Conservation (phyloP, 2,888 invertebrate genomes). For the Pristionchus japonicus region DNA sequence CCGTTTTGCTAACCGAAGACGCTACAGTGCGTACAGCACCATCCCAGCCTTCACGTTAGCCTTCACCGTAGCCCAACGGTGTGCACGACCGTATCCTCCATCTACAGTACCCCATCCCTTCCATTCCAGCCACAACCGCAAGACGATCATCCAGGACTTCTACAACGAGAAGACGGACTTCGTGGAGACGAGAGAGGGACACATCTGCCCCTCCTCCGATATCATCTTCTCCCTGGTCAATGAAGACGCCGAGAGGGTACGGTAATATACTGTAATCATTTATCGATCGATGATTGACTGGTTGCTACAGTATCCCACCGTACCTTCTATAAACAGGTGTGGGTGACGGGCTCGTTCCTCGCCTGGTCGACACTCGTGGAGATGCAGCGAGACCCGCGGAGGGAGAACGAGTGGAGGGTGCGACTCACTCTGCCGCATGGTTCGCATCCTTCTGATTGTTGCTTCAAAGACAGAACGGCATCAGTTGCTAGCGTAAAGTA, state of each 20-base stretch:
- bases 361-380: neutral
- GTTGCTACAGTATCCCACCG: neutral
- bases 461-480: neutral
- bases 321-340: neutral
- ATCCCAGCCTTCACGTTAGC: no score
- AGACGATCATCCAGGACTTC: constrained; percentile 40
- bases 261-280: neutral
- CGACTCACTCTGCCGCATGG: constrained; percentile 18
- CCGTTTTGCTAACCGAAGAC: no score
- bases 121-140: constrained; percentile 7
- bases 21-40: no score
- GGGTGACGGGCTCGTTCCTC: constrained; percentile 32
- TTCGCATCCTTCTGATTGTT: neutral
- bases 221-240: constrained; percentile 14
- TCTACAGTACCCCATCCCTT: no score
- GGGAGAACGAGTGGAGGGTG: constrained; percentile 19
- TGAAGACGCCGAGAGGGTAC: constrained; percentile 15
- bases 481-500: no score
- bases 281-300: no score
- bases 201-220: constrained; percentile 42
- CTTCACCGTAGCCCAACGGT: no score
- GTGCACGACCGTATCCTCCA: neutral
- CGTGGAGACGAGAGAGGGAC: neutral
- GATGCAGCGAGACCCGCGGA: neutral
- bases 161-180: neutral